A percentile compares a stretch with the other conserved stretches of the same genome.
phyloP scores from a whole-genome alignment of 1,140 invertebrate species.

The Scaptomyza montana region DNA sequence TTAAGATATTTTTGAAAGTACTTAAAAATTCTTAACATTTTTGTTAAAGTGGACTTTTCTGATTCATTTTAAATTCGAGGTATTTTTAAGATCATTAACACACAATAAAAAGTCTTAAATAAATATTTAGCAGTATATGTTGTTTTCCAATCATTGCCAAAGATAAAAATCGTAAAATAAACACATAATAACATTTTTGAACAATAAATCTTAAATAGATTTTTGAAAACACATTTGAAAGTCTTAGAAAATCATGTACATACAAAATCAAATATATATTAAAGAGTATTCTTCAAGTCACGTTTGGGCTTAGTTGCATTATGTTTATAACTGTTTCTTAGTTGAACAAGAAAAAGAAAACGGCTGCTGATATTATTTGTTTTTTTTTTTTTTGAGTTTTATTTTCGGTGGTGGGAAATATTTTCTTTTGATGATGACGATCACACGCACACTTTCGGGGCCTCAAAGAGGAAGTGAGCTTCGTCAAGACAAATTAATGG shows the following conservation, averaged over 20 bases:
- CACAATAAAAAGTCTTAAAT: slow-evolving; percentile 12
- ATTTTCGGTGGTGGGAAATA: slow-evolving; percentile 68
- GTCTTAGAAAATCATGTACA: neutral
- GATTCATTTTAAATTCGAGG: neutral
- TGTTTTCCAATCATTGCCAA: neutral
- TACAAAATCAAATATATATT: neutral
- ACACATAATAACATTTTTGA: neutral
- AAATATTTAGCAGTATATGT: neutral
- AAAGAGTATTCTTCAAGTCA: slow-evolving; percentile 22
- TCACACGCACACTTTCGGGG: neutral
- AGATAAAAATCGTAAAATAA: too few species aligned
- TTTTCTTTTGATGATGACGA: slow-evolving; percentile 64
- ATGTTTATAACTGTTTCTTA: slow-evolving; percentile 21
- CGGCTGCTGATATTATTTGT: slow-evolving; percentile 51
- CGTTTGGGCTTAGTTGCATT: neutral
- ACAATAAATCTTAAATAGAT: neutral
- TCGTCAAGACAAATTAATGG: slow-evolving; percentile 44
- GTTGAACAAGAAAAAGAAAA: slow-evolving; percentile 27
- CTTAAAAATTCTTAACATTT: too few species aligned
- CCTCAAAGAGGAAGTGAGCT: neutral
- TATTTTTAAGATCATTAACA: neutral
- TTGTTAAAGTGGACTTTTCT: too few species aligned
- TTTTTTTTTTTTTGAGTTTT: slow-evolving; percentile 2
- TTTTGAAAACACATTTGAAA: neutral
- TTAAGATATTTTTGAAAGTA: too few species aligned